Evolutionary conservation across 2,797 vertebrate genomes (phyloP).

Genomic region (Chiloscyllium punctatum): DNA sequence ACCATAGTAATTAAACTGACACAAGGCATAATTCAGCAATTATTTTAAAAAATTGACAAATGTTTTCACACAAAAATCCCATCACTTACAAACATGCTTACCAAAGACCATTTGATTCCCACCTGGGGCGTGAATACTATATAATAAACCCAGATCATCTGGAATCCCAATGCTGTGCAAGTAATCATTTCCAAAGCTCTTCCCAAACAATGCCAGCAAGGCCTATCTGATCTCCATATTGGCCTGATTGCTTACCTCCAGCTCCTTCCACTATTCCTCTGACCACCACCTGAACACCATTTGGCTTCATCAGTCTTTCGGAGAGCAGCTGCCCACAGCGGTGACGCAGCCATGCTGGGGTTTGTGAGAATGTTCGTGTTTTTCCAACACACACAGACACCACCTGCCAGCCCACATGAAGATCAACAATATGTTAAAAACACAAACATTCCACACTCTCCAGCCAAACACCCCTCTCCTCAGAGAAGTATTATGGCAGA

Average conservation of each 20-base stretch:
- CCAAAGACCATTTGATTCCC: too few species aligned
- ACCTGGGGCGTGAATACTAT: not conserved
- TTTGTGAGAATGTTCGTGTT: conserved; percentile 44
- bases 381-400: conserved; percentile 34
- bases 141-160: too few species aligned
- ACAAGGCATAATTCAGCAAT: too few species aligned
- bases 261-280: conserved; percentile 77
- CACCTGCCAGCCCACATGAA: conserved; percentile 40
- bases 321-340: conserved; percentile 86
- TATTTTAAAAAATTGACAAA: too few species aligned
- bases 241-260: conserved; percentile 60
- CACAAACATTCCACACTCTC: not conserved
- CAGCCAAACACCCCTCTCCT: not conserved
- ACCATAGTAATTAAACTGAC: too few species aligned
- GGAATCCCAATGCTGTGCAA: too few species aligned
- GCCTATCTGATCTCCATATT: not conserved
- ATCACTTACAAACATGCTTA: too few species aligned
- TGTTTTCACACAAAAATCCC: too few species aligned
- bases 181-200: too few species aligned
- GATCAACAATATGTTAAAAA: not conserved
- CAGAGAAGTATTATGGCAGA: not conserved
- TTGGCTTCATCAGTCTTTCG: conserved; percentile 72
- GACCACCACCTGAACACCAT: conserved; percentile 79
- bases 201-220: not conserved
- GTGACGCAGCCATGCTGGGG: conserved; percentile 75